phyloP scores from a whole-genome alignment of 2,888 invertebrate genomes.

The Caenorhabditis macrosperma region DNA sequence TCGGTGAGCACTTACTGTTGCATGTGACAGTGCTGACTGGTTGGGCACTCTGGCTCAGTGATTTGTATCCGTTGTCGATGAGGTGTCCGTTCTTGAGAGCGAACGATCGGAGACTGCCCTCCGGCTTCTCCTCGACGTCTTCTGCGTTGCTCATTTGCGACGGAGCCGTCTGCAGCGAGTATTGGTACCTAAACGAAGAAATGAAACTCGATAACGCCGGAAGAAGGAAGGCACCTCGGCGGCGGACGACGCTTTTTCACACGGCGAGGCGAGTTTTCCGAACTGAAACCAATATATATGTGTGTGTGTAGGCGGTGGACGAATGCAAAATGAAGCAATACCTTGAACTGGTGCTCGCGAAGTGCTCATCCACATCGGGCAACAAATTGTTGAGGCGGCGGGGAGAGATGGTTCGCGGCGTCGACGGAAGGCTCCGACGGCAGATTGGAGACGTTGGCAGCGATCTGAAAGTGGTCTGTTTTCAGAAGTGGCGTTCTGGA shows the following conservation, averaged over 20 bases:
- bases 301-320: background rate
- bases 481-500: background rate
- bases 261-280: conserved; percentile 58
- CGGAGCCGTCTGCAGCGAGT: conserved; percentile 42
- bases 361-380: conserved; percentile 60
- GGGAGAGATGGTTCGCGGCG: conserved; percentile 58
- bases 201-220: background rate
- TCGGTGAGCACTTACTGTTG: conserved; percentile 11
- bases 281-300: conserved; percentile 39
- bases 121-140: conserved; percentile 40
- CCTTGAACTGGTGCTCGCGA: conserved; percentile 53
- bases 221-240: conserved; percentile 30
- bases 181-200: conserved; percentile 52
- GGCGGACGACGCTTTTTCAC: conserved; percentile 59
- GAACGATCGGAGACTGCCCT: conserved; percentile 59
- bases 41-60: conserved; percentile 9
- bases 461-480: conserved; percentile 41
- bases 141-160: conserved; percentile 8
- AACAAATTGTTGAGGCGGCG: conserved; percentile 45
- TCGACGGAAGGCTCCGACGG: conserved; percentile 64
- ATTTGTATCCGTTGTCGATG: conserved; percentile 59
- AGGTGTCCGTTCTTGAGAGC: conserved; percentile 61
- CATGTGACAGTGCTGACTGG: conserved; percentile 3
- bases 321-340: too few relatives aligned
- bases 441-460: conserved; percentile 61